phyloP scores from a whole-genome alignment of 2,888 invertebrate genomes.

The Chrysotoxum bicinctum region DNA sequence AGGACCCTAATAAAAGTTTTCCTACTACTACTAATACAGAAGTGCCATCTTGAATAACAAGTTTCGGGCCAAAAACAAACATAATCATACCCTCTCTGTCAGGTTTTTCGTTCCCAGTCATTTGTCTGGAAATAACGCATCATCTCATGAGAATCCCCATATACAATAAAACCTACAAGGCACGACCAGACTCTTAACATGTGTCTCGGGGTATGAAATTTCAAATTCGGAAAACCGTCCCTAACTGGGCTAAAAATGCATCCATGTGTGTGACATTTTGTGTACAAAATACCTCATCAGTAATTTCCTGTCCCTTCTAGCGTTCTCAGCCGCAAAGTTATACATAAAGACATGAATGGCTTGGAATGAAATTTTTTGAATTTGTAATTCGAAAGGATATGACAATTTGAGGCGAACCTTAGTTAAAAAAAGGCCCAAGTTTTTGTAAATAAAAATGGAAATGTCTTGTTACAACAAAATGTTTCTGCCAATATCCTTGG shows the following conservation, averaged over 20 bases:
- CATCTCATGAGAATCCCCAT: neutral
- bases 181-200: neutral
- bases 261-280: conserved; percentile 21
- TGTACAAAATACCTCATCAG: neutral
- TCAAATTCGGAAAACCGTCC: neutral
- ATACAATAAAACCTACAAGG: neutral
- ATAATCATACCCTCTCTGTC: neutral
- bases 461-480: neutral
- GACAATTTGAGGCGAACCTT: neutral
- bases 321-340: neutral
- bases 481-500: neutral
- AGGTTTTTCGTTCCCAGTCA: neutral
- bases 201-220: neutral
- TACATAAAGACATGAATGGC: neutral
- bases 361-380: neutral
- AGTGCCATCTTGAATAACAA: neutral
- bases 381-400: neutral
- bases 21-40: neutral
- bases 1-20: neutral
- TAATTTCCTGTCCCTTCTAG: neutral
- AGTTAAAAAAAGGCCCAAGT: conserved; percentile 3
- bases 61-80: neutral
- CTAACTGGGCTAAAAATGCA: neutral
- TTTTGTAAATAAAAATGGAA: conserved; percentile 20
- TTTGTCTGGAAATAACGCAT: neutral